Conservation (phyloP, 2,113 vertebrate species). For the Microcebus murinus region DNA sequence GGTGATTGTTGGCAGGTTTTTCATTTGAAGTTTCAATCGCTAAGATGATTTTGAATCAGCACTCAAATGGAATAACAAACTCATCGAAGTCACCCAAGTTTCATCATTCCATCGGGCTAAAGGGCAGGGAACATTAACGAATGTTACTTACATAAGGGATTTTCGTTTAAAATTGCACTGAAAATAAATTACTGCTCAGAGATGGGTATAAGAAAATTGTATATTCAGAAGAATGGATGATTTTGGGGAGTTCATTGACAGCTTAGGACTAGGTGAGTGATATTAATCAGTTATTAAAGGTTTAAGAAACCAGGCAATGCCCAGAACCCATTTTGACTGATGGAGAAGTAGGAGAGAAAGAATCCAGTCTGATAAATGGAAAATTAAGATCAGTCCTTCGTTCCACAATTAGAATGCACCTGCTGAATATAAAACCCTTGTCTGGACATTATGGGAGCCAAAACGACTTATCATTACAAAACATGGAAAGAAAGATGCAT, state of each 20-base stretch:
- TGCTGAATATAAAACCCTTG: neutral
- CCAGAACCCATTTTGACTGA: neutral
- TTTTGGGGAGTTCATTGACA: neutral
- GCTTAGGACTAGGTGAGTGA: neutral
- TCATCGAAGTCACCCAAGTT: conserved; percentile 12
- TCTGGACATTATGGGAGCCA: neutral
- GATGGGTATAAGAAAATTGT: neutral
- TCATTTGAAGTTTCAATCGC: conserved; percentile 39
- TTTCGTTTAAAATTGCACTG: conserved; percentile 51
- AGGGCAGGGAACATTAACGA: neutral
- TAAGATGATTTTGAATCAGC: conserved; percentile 38
- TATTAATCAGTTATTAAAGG: neutral
- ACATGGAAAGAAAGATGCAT: neutral
- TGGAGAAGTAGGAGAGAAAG: neutral
- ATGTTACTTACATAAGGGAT: neutral
- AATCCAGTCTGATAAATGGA: neutral
- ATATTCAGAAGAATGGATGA: neutral
- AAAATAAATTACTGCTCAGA: conserved; percentile 27
- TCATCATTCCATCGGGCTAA: neutral
- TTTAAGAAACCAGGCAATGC: neutral
- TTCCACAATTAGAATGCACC: neutral
- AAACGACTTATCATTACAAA: neutral
- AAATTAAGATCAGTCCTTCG: neutral
- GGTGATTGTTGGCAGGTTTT: neutral
- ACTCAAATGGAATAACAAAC: conserved; percentile 9